Conservation (phyloP, 2,797 vertebrate genomes). For the Anas bahamensis region DNA sequence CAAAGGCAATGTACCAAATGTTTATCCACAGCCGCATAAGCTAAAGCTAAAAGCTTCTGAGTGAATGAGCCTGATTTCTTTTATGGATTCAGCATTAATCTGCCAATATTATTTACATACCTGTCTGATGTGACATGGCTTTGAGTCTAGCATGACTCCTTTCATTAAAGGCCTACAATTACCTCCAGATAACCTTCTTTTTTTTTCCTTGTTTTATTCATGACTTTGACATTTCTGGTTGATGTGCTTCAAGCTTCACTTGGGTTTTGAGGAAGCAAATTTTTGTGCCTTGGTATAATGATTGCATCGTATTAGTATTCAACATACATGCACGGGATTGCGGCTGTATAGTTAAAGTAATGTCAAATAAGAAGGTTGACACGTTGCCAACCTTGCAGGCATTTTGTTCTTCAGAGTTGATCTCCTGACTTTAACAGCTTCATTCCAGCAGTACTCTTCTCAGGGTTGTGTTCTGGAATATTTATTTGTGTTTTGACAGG, state of each 20-base stretch:
- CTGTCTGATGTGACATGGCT: not conserved
- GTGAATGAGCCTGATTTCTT: not conserved
- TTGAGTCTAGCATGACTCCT: not conserved
- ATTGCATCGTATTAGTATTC: not conserved
- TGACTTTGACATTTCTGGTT: not conserved
- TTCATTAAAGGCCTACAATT: not conserved
- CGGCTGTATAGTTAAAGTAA: not conserved
- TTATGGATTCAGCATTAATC: not conserved
- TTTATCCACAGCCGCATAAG: not conserved
- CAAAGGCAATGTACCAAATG: too few relatives aligned
- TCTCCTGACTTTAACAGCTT: not conserved
- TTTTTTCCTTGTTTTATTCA: not conserved
- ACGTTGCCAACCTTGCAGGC: not conserved
- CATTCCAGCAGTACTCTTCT: not conserved
- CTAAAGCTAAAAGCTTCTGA: not conserved
- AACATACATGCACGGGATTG: fast-evolving
- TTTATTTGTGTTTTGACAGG: not conserved
- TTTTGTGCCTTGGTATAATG: not conserved
- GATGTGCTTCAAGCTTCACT: not conserved
- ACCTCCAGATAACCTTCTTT: not conserved
- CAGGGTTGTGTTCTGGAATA: not conserved
- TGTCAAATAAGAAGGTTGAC: not conserved
- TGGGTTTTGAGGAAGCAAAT: not conserved
- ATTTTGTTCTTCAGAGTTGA: not conserved
- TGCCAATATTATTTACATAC: not conserved